These are phyloP conservation scores for Spisula solida DNA, from an alignment of 2,888 invertebrate genomes.

Conservation along the genomic window DNA sequence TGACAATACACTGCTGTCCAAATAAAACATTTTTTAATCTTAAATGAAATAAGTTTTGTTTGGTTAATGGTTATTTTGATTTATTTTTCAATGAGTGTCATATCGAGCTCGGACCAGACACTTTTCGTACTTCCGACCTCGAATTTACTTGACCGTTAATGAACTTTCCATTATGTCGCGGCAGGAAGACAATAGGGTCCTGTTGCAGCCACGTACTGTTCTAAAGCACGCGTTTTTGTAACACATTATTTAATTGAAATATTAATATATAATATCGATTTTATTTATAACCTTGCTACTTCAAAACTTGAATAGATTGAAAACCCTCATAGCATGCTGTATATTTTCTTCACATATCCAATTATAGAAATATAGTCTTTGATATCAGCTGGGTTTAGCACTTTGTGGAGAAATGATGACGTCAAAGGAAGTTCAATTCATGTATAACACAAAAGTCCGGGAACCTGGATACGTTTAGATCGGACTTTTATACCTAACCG, in stretches of 20 bases:
- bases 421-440: slow-evolving; percentile 20
- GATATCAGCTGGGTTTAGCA: neutral
- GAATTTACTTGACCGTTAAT: neutral
- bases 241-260: neutral
- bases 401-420: neutral
- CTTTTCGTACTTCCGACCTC: neutral
- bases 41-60: too few relatives aligned
- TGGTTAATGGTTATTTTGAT: too few relatives aligned
- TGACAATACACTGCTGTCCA: too few relatives aligned
- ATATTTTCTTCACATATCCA: slow-evolving; percentile 13
- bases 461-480: neutral
- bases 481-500: neutral
- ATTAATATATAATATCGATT: neutral
- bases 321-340: neutral
- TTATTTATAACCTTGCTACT: neutral
- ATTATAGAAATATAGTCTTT: neutral
- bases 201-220: neutral
- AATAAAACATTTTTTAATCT: too few relatives aligned
- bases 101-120: neutral
- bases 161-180: neutral
- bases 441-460: neutral
- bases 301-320: neutral
- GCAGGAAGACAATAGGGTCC: neutral
- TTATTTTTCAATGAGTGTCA: too few relatives aligned
- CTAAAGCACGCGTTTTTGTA: neutral